A percentile compares a stretch with the other conserved stretches of the same genome.
Evolutionary conservation across 2,888 invertebrate species (phyloP).

Genomic region (Cryptocheilus praepositus): DNA sequence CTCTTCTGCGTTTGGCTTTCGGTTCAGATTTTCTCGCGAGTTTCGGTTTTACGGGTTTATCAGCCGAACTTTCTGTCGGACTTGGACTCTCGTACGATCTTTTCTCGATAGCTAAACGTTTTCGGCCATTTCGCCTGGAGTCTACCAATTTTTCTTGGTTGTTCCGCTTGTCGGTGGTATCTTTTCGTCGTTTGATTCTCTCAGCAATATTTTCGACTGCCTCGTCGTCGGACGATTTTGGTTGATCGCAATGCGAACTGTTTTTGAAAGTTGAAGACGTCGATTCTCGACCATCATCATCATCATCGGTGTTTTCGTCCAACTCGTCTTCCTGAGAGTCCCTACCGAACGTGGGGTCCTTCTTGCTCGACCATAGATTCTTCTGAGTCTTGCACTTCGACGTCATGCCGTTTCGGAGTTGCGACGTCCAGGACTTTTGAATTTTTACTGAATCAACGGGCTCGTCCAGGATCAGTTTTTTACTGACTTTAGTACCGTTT

Average conservation of each 20-base stretch:
- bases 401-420: slow-evolving; percentile 46
- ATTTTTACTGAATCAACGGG: slow-evolving; percentile 33
- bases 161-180: slow-evolving; percentile 37
- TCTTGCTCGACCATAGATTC: slow-evolving; percentile 36
- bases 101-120: slow-evolving; percentile 24
- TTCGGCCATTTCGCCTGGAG: slow-evolving; percentile 31
- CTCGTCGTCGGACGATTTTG: slow-evolving; percentile 32
- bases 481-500: slow-evolving; percentile 66
- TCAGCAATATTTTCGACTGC: slow-evolving; percentile 70
- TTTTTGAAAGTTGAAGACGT: background rate
- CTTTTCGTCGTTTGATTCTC: slow-evolving; percentile 68
- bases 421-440: slow-evolving; percentile 45
- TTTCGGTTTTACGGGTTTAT: slow-evolving; percentile 34
- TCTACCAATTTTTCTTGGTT: slow-evolving; percentile 15
- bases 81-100: slow-evolving; percentile 20
- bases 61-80: slow-evolving; percentile 5
- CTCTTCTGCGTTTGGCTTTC: slow-evolving; percentile 44
- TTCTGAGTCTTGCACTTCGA: slow-evolving; percentile 44
- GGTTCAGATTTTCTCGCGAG: slow-evolving; percentile 17
- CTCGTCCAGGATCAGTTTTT: slow-evolving; percentile 59
- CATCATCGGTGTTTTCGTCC: background rate
- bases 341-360: background rate
- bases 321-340: background rate
- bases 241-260: too few relatives aligned
- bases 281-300: background rate